A percentile compares a stretch with the other conserved stretches of the same genome.
Conservation (phyloP, 2,888 invertebrate species). For the Neoitamus cyanurus region DNA sequence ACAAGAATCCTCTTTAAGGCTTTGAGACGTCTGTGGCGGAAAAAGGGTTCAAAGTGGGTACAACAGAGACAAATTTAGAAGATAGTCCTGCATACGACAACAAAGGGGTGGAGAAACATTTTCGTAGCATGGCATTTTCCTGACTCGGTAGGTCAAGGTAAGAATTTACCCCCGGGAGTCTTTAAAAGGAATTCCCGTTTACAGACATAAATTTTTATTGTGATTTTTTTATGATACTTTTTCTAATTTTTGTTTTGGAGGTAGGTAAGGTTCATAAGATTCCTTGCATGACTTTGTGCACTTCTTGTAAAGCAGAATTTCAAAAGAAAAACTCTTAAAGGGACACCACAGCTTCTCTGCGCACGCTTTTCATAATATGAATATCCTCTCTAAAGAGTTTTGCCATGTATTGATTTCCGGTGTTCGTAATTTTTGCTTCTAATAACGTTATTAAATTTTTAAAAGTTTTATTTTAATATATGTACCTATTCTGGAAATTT, state of each 20-base stretch:
- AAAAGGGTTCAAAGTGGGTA: conserved; percentile 4
- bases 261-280: background rate
- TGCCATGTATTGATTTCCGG: too few relatives aligned
- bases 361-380: too few relatives aligned
- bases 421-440: too few relatives aligned
- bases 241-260: background rate
- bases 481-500: too few relatives aligned
- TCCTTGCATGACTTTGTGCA: background rate
- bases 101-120: background rate
- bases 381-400: too few relatives aligned
- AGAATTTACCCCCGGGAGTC: background rate
- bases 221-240: background rate
- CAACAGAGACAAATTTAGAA: background rate
- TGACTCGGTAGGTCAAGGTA: background rate
- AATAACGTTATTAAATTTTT: too few relatives aligned
- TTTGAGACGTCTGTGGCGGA: background rate
- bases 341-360: too few relatives aligned
- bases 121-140: background rate
- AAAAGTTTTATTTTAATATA: too few relatives aligned
- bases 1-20: background rate
- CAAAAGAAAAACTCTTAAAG: too few relatives aligned
- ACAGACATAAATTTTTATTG: background rate
- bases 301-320: too few relatives aligned
- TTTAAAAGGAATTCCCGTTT: background rate
- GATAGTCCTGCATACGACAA: background rate